These are phyloP conservation scores for Xanthia icteritia DNA, from an alignment of 2,888 invertebrate genomes.

Conservation along the genomic window DNA sequence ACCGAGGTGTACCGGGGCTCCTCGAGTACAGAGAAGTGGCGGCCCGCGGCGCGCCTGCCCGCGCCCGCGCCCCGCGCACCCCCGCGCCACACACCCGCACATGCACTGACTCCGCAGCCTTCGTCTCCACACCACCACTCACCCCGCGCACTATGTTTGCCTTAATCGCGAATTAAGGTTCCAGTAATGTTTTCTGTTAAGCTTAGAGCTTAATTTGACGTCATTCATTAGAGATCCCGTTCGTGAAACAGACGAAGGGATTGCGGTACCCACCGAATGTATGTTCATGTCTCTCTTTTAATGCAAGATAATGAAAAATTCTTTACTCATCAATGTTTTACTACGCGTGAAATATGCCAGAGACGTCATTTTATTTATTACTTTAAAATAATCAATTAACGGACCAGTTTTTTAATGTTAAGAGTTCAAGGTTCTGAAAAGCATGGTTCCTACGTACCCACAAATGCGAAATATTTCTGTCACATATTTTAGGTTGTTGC, in stretches of 20 bases:
- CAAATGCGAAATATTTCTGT: not conserved
- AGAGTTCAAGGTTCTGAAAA: conserved; percentile 14
- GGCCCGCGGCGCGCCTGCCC: conserved; percentile 86
- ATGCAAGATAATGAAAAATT: conserved; percentile 36
- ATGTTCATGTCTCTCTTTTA: conserved; percentile 46
- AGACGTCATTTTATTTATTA: not conserved
- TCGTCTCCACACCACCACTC: conserved; percentile 88
- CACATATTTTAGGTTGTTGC: not conserved
- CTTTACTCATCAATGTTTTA: conserved; percentile 14
- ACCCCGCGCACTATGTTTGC: conserved; percentile 90
- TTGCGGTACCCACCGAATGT: conserved; percentile 69
- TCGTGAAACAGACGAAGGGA: conserved; percentile 73
- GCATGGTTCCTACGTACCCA: not conserved
- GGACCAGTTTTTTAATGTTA: not conserved
- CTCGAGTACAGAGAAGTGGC: conserved; percentile 89
- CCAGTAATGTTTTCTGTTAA: conserved; percentile 89
- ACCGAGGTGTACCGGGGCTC: conserved; percentile 90
- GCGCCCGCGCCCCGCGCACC: conserved; percentile 75
- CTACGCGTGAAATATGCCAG: conserved; percentile 8
- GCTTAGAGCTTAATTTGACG: conserved; percentile 88
- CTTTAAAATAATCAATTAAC: conserved; percentile 15
- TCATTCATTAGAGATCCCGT: conserved; percentile 83
- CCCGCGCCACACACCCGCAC: conserved; percentile 80
- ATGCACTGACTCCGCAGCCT: conserved; percentile 87
- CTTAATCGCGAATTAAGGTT: conserved; percentile 90